phyloP scores from a whole-genome alignment of 2,113 vertebrate species.

The Anarrhichthys ocellatus region DNA sequence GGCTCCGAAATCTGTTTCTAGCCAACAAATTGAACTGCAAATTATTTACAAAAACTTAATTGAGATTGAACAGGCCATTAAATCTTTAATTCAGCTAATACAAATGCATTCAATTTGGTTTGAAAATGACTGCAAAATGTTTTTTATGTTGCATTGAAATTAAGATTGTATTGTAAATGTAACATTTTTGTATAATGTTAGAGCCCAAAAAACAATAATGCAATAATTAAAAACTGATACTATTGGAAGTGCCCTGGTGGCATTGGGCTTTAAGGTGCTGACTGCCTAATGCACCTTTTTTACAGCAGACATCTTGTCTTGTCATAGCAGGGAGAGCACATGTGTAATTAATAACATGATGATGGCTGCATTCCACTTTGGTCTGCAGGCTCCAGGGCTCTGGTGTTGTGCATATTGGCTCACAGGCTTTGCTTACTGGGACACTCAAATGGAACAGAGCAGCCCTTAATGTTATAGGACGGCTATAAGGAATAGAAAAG shows the following conservation, averaged over 20 bases:
- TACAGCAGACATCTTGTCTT: background rate
- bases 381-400: background rate
- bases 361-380: constrained; percentile 4
- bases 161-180: too few relatives aligned
- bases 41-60: background rate
- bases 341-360: background rate
- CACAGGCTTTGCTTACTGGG: background rate
- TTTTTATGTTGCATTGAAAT: constrained; percentile 3
- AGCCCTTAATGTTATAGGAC: background rate
- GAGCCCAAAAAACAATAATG: background rate
- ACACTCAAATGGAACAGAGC: background rate
- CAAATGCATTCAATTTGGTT: background rate
- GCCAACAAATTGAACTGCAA: background rate
- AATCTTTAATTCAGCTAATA: background rate
- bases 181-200: background rate
- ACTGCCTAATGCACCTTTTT: background rate
- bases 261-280: background rate
- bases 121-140: background rate
- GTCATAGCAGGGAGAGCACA: background rate
- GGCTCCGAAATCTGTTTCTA: background rate
- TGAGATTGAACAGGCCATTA: background rate
- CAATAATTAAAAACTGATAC: background rate
- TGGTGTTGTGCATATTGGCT: background rate
- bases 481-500: background rate
- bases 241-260: background rate